Percentiles rank a stretch among this genome's conserved stretches.
These are phyloP conservation scores for Nerophis ophidion DNA, from an alignment of 2,113 vertebrate genomes.

Conservation along the genomic window DNA sequence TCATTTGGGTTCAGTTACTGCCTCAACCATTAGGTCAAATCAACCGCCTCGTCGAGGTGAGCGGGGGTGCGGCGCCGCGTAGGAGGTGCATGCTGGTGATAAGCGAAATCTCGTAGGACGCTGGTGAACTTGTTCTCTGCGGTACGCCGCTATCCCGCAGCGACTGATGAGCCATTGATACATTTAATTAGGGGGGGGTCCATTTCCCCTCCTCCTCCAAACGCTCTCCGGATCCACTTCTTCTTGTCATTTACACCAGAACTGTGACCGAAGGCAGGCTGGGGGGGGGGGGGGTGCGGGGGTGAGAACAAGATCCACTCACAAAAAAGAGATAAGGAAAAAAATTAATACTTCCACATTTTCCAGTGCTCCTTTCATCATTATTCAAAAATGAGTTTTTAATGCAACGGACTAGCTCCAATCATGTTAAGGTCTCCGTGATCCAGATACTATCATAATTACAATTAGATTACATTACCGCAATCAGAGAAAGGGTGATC, in stretches of 20 bases:
- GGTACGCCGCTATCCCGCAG: constrained; percentile 44
- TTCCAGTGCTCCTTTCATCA: constrained; percentile 99
- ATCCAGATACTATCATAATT: constrained; percentile 99
- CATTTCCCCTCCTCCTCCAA: constrained; percentile 37
- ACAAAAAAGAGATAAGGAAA: constrained; percentile 72
- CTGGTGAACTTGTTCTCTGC: constrained; percentile 48
- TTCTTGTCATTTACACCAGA: constrained; percentile 53
- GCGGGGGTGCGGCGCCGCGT: constrained; percentile 14
- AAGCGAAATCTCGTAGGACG: constrained; percentile 55
- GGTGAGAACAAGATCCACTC: constrained; percentile 50
- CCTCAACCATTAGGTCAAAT: not conserved
- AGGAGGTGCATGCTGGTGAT: constrained; percentile 42
- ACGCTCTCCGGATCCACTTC: constrained; percentile 40
- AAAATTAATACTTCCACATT: constrained; percentile 99
- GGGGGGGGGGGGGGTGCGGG: not conserved
- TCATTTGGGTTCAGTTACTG: constrained; percentile 36
- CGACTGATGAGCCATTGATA: constrained; percentile 62
- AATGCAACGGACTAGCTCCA: constrained; percentile 99
- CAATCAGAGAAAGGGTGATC: constrained; percentile 99
- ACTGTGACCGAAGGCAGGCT: constrained; percentile 51
- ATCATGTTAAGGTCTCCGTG: constrained; percentile 99
- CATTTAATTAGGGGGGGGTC: constrained; percentile 71
- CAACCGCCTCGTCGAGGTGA: not conserved
- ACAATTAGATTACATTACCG: constrained; percentile 99
- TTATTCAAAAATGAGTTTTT: constrained; percentile 99